Evolutionary conservation across 2,888 invertebrate species (phyloP), one percentile per base, ranked within the genome.

Genomic region (Trimorus sp.): DNA sequence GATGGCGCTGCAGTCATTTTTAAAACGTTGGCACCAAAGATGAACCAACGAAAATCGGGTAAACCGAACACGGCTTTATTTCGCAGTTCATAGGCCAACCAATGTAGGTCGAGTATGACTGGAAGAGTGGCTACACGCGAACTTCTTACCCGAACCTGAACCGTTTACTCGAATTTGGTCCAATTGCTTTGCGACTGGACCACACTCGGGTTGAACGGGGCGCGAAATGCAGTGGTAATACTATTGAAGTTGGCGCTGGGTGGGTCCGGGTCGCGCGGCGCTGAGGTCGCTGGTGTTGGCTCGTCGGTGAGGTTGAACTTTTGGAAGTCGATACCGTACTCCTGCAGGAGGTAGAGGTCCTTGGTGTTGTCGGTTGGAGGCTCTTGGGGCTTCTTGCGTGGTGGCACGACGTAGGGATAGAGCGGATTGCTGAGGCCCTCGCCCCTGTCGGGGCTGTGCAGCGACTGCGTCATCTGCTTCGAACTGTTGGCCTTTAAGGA

Each of bases 301-400:
- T 89, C 89, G 65, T 91, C 91, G 42, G 90, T 90, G 68, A 92
- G 87, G 82, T 87, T 92, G 82, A 93, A 92, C 83, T 93, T 94
- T 84, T 94, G 92, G 89, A 96, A 95, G 91, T 96, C 95, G 84
- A 96, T 92, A 69, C 96, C 96, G 87, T 96, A 96, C 87, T 96
- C 96, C 87, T 95, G 94, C 83, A 96, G 92, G 71, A 96, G 92
- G 88, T 95, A 95, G 87, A 94, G 93, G 87, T 95, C 95, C 78
- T 93, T 92, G 56, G 91, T 86, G 79, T 89, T 91, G 26, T 90
- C 90, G 8, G 2, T 49, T 5, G 40, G 40, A 6, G 40, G 40
- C 40, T 60, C 36, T 14, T 75, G 80, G 12, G 68, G 75, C 3
- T 62, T 58, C 9, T 62, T 69, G 75, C 62, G 82, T 58, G 80